Evolutionary conservation across 64 coral and sea anemone genomes (phyloP).

Genomic region (Pachyseris speciosa): DNA sequence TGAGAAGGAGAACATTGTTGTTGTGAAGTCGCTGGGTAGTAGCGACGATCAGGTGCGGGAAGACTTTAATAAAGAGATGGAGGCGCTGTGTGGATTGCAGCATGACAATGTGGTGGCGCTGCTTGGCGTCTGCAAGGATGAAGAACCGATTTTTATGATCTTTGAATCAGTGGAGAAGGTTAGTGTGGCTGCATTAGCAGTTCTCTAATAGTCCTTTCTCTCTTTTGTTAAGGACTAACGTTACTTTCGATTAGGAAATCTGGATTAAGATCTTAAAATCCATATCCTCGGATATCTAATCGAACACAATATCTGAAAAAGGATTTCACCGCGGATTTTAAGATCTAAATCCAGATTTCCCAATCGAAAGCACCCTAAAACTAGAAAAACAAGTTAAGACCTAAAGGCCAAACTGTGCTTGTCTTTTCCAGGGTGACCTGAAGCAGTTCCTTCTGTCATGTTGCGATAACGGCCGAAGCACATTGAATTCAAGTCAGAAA

Average conservation of each 20-base stretch:
- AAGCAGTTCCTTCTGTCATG: constrained; percentile 91
- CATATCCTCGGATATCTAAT: too few relatives aligned
- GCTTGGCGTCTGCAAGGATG: constrained; percentile 90
- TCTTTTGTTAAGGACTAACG: too few relatives aligned
- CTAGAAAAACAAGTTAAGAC: too few relatives aligned
- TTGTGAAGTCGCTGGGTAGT: constrained; percentile 85
- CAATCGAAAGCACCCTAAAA: too few relatives aligned
- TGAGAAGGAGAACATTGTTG: constrained; percentile 89
- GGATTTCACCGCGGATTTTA: too few relatives aligned
- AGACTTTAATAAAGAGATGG: constrained; percentile 83
- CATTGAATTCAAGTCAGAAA: constrained; percentile 86
- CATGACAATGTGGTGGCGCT: constrained; percentile 81
- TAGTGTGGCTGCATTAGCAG: background rate
- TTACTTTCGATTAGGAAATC: too few relatives aligned
- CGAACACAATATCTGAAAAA: too few relatives aligned
- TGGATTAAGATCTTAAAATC: too few relatives aligned
- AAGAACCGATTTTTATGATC: constrained; percentile 89
- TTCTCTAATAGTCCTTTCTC: background rate
- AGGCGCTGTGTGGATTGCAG: constrained; percentile 53
- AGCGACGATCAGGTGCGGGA: constrained; percentile 86
- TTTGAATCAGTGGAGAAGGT: constrained; percentile 97
- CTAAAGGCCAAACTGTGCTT: background rate
- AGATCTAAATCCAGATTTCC: too few relatives aligned
- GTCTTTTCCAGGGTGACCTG: constrained; percentile 82
- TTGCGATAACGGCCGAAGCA: constrained; percentile 88